Conservation (phyloP, 2,888 invertebrate genomes). For the Ypsolopha scabrella region DNA sequence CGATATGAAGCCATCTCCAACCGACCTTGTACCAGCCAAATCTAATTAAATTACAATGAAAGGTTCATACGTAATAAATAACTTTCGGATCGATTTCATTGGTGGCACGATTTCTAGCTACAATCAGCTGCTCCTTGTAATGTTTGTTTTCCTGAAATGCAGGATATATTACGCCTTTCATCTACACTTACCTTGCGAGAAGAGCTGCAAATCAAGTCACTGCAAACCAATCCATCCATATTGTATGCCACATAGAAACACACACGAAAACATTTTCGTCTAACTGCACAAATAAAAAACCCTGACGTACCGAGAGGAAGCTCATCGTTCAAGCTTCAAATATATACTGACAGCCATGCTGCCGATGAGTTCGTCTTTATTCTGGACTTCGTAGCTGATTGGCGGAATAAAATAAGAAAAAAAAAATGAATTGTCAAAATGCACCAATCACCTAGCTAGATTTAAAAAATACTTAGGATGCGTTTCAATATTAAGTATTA, state of each 20-base stretch:
- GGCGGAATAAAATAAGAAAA: conserved; percentile 52
- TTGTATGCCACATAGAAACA: conserved; percentile 59
- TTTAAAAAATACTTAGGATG: conserved; percentile 40
- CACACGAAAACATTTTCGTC: conserved; percentile 68
- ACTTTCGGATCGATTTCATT: conserved; percentile 35
- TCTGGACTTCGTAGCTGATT: conserved; percentile 76
- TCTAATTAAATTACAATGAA: conserved; percentile 34
- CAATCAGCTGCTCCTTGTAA: conserved; percentile 1
- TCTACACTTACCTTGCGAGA: conserved; percentile 48
- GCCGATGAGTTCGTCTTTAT: conserved; percentile 88
- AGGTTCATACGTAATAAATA: conserved; percentile 33
- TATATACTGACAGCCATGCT: conserved; percentile 99
- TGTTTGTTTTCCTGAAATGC: background rate
- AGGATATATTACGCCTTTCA: conserved; percentile 10
- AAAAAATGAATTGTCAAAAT: conserved; percentile 28
- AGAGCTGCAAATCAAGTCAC: conserved; percentile 51
- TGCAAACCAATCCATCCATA: conserved; percentile 68
- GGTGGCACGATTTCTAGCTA: conserved; percentile 25
- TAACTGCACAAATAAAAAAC: conserved; percentile 67
- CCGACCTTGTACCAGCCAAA: conserved; percentile 39
- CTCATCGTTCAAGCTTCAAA: conserved; percentile 89
- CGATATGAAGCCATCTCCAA: conserved; percentile 19
- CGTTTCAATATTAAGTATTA: conserved; percentile 32
- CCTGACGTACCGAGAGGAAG: conserved; percentile 82
- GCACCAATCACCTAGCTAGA: conserved; percentile 39